These are phyloP conservation scores for Dicyrtoma fusca DNA, from an alignment of 2,888 invertebrate species.

Conservation along the genomic window DNA sequence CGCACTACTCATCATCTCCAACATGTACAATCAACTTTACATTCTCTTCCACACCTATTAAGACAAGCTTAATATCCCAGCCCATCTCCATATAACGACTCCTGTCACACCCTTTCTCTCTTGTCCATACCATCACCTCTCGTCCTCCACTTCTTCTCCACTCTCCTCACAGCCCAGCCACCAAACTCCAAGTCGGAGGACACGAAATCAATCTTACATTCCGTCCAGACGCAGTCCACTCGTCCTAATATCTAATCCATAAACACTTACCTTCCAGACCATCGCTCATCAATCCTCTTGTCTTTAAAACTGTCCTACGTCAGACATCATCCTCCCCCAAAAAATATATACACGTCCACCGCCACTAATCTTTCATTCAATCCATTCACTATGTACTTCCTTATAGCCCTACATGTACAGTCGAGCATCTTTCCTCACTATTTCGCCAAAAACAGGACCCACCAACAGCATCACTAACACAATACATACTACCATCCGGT, in stretches of 20 bases:
- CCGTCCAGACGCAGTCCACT: slow-evolving; percentile 1
- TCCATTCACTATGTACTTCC: background rate
- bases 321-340: slow-evolving; percentile 5
- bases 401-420: too few species aligned
- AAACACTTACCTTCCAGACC: slow-evolving; percentile 20
- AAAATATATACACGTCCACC: too few species aligned
- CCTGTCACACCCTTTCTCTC: slow-evolving; percentile 45
- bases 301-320: slow-evolving; percentile 1
- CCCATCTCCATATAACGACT: slow-evolving; percentile 43
- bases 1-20: slow-evolving; percentile 40
- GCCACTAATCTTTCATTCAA: slow-evolving; percentile 5
- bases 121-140: slow-evolving; percentile 25
- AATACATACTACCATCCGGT: too few species aligned
- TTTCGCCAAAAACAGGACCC: too few species aligned
- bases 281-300: slow-evolving; percentile 19
- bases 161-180: background rate
- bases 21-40: slow-evolving; percentile 20
- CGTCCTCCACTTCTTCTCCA: slow-evolving; percentile 1
- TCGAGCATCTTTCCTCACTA: too few species aligned
- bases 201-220: slow-evolving; percentile 10
- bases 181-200: background rate
- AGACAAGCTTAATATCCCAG: slow-evolving; percentile 35
- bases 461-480: too few species aligned
- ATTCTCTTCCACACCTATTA: slow-evolving; percentile 30
- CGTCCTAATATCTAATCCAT: slow-evolving; percentile 20